Base-by-base conservation (phyloP, 2,113 vertebrate genomes). In the Pollimyrus isidori region DNA sequence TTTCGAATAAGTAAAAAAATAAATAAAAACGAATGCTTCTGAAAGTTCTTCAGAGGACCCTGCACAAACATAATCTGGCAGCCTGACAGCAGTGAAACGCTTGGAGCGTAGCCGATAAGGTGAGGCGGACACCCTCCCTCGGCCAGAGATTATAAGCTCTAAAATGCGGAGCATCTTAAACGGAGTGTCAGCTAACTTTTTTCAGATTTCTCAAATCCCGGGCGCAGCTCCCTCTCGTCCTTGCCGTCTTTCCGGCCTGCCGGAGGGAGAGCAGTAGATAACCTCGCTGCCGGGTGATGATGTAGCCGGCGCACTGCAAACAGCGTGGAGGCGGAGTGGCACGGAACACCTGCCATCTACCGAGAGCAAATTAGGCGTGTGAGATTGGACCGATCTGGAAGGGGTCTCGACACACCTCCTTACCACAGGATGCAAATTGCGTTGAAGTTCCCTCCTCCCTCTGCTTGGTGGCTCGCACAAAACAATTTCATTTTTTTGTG, bases 311-410 rank as follows among this genome's bases (percentile, higher is more conserved):
- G 45, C 62, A 10, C 58, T 86, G 53, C 19, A 4, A 48, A 21
- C 73, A 26, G 50, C 58, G 7, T 21, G 56, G 48, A 30, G 86
- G 48, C 86, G 56, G 62, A 39, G 26, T 56, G 15, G 26, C 13
- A n/a, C 46, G 30, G 86, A 58, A 48, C 48, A 52, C 21, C 49
- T 46, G 69, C 62, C 15, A 7, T 49, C 73, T 19, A 86, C 58
- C 87, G 26, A 88, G 69, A 89, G 65, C 53, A 92, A 91, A 91
- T 90, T 89, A 90, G 88, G 89, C 88, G 30, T 45, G 48, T 35
- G 88, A 88, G 87, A 92, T 87, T 91, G 87, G 90, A 80, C 11
- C 13, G 52, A 88, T 91, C 65, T 87, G 82, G 89, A 90, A 73
- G 86, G 30, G 73, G 73, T 19, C 35, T 42, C 30, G 3, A 42